Evolutionary conservation across 2,888 invertebrate species (phyloP).

Genomic region (Argyresthia albistria): DNA sequence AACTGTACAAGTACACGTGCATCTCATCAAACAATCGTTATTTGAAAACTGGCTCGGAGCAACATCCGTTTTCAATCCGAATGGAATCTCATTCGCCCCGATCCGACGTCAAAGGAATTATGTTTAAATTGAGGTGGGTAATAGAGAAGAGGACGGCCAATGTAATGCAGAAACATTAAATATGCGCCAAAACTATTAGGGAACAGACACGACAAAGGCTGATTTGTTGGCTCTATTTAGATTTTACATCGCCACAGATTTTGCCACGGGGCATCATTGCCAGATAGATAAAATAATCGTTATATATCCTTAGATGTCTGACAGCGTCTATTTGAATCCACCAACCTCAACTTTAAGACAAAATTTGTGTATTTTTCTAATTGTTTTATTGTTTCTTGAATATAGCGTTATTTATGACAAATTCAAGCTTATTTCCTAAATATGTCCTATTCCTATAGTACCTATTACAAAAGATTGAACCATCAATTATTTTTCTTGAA

Average conservation of each 20-base stretch:
- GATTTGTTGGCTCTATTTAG: no score
- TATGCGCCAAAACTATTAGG: conserved; percentile 4
- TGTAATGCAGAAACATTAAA: conserved; percentile 13
- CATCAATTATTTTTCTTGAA: neutral
- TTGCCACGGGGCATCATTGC: no score
- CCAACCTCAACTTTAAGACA: neutral
- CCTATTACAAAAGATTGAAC: neutral
- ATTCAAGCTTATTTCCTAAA: no score
- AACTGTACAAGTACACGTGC: neutral
- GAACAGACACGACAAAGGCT: neutral
- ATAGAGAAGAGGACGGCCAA: conserved; percentile 39
- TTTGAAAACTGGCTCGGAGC: conserved; percentile 41
- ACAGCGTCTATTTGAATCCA: no score
- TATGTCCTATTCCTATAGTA: neutral
- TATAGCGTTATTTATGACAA: no score
- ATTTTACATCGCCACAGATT: no score
- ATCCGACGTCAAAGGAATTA: conserved; percentile 48
- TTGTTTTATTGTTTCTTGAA: no score
- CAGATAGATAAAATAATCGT: no score
- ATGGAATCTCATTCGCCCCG: conserved; percentile 14
- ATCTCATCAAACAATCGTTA: conserved; percentile 11
- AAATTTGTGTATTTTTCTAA: neutral
- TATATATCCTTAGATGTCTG: no score
- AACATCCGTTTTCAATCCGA: conserved; percentile 10
- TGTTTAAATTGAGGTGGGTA: conserved; percentile 43